Conservation (phyloP, 2,888 invertebrate genomes). For the Papilio protenor region DNA sequence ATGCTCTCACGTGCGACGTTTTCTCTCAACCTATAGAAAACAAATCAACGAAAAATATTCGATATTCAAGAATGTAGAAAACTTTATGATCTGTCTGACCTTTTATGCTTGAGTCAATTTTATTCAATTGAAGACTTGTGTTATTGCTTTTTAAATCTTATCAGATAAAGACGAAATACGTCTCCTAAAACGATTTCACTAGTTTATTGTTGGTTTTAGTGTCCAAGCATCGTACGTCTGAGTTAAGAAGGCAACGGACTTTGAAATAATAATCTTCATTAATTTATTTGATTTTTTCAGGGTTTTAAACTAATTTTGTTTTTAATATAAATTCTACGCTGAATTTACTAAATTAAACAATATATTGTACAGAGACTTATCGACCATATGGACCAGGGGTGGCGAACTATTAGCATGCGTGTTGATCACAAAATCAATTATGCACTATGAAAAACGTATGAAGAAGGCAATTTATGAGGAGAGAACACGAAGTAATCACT, state of each 20-base stretch:
- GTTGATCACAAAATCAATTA: too few relatives aligned
- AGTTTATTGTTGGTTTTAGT: conserved; percentile 36
- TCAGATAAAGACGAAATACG: conserved; percentile 29
- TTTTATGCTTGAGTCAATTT: conserved; percentile 6
- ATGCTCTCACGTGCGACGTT: neutral
- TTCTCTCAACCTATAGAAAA: conserved; percentile 8
- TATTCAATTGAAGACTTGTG: conserved; percentile 17
- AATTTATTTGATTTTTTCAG: neutral
- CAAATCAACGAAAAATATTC: conserved; percentile 13
- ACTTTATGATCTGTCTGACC: conserved; percentile 1
- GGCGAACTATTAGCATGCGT: too few relatives aligned
- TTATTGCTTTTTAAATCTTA: conserved; percentile 31
- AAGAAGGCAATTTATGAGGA: too few relatives aligned
- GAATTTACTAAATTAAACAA: too few relatives aligned
- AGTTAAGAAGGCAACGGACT: conserved; percentile 28
- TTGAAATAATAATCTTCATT: conserved; percentile 15
- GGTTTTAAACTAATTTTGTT: neutral
- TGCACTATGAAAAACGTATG: too few relatives aligned
- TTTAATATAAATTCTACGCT: too few relatives aligned
- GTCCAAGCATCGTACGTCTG: conserved; percentile 29
- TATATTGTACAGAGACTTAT: too few relatives aligned
- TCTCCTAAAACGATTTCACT: conserved; percentile 24
- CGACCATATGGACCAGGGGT: too few relatives aligned
- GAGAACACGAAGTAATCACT: too few relatives aligned
- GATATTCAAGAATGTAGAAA: neutral